Evolutionary conservation across 2,797 vertebrate species (phyloP).

Genomic region (Ammospiza maritima): DNA sequence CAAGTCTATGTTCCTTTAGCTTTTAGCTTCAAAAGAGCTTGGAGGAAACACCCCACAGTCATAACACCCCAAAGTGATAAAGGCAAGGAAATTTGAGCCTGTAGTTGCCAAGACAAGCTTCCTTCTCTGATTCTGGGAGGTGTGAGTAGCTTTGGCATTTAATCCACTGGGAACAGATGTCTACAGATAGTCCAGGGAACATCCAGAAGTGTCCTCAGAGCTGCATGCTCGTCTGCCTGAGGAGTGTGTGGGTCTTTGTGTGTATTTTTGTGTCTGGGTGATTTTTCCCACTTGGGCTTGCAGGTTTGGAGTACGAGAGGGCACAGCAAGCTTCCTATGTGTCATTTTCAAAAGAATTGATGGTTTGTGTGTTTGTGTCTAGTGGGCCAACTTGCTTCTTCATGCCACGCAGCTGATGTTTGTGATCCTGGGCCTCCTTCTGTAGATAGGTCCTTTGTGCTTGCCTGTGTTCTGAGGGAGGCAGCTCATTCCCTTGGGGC

Average conservation of each 20-base stretch:
- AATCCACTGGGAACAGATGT: background rate
- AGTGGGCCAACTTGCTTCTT: background rate
- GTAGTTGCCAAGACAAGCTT: background rate
- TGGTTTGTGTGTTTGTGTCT: background rate
- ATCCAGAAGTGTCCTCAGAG: background rate
- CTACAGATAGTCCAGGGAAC: background rate
- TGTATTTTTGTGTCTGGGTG: background rate
- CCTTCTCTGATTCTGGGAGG: background rate
- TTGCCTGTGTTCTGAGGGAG: background rate
- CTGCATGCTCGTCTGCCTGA: background rate
- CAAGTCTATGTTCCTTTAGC: background rate
- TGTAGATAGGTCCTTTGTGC: background rate
- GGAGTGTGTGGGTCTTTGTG: background rate
- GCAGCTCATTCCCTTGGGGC: background rate
- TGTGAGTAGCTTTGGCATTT: background rate
- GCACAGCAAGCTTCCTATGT: background rate
- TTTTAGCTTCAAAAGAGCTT: constrained; percentile 17
- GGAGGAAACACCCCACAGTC: background rate
- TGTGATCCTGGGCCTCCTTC: background rate
- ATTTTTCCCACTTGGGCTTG: background rate
- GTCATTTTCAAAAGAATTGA: background rate
- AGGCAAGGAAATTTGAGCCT: background rate
- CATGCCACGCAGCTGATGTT: background rate
- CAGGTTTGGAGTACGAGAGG: background rate
- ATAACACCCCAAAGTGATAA: background rate